Percentiles rank a stretch among this genome's conserved stretches.
Conservation (phyloP, 2,113 vertebrate genomes). For the Atherinomorus stipes region DNA sequence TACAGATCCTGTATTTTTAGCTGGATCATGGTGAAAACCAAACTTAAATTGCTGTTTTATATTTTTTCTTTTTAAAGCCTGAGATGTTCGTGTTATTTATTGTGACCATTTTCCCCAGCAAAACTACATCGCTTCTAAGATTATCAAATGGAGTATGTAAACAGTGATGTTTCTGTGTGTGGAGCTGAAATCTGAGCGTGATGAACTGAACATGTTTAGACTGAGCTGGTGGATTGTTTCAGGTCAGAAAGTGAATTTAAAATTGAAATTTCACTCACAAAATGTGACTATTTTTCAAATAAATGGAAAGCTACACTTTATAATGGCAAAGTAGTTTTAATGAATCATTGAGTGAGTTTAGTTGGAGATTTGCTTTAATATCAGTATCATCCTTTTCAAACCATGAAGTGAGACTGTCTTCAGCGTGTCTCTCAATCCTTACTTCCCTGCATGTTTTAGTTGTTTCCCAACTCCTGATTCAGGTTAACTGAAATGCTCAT, state of each 20-base stretch:
- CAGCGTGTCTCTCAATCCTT: neutral
- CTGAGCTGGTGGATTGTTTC: constrained; percentile 4
- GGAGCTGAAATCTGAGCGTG: neutral
- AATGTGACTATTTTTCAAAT: constrained; percentile 62
- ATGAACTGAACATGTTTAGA: too few relatives aligned
- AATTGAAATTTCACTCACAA: constrained; percentile 27
- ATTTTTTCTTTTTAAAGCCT: constrained; percentile 60
- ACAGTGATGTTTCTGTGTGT: constrained; percentile 7
- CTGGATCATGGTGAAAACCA: constrained; percentile 25
- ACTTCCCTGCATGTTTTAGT: too few relatives aligned
- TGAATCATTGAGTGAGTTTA: constrained; percentile 26
- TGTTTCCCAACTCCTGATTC: too few relatives aligned
- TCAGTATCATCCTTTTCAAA: constrained; percentile 17
- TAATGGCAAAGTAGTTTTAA: too few relatives aligned
- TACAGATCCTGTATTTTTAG: constrained; percentile 50
- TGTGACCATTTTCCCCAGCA: constrained; percentile 38
- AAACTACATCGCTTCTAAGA: constrained; percentile 35
- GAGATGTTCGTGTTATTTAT: constrained; percentile 56
- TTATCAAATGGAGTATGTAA: constrained; percentile 23
- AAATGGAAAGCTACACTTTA: constrained; percentile 27
- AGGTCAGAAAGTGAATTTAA: constrained; percentile 22
- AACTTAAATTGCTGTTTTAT: constrained; percentile 60
- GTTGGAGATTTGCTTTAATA: constrained; percentile 5
- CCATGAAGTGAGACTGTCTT: constrained; percentile 23
- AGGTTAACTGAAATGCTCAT: too few relatives aligned